Conservation (phyloP, 2,888 invertebrate species). For the Drosophila buzzatii region DNA sequence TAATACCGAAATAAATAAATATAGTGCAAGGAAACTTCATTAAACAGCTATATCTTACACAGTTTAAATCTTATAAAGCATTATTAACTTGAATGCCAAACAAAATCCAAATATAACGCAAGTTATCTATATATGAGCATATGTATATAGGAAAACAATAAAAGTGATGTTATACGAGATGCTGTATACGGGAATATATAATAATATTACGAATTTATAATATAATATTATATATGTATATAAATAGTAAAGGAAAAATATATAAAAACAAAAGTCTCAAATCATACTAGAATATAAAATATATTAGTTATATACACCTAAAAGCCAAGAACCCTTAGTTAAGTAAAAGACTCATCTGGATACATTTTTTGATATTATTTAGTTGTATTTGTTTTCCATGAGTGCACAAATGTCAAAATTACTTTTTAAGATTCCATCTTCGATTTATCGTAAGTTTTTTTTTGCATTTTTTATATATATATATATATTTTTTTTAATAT, state of each 20-base stretch:
- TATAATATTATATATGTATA: too few species aligned
- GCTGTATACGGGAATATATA: too few species aligned
- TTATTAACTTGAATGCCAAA: not conserved
- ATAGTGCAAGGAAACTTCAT: too few species aligned
- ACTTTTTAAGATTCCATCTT: constrained; percentile 33
- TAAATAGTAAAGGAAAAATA: not conserved
- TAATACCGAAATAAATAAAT: too few species aligned
- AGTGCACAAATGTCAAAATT: constrained; percentile 75
- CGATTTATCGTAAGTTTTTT: constrained; percentile 33
- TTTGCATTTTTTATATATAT: constrained; percentile 5
- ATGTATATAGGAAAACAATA: too few species aligned
- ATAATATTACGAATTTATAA: too few species aligned
- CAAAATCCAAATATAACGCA: not conserved
- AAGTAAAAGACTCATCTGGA: constrained; percentile 11
- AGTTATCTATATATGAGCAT: not conserved
- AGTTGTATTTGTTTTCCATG: constrained; percentile 71
- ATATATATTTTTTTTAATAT: not conserved
- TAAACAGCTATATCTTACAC: too few species aligned
- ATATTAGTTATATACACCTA: not conserved
- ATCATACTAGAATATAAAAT: not conserved
- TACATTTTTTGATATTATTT: constrained; percentile 64
- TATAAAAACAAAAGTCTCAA: not conserved
- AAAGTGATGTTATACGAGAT: too few species aligned
- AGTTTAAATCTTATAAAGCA: not conserved
- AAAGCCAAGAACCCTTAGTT: not conserved